A percentile compares a stretch with the other conserved stretches of the same genome.
Conservation (phyloP, 2,113 vertebrate species). For the Prochilodus magdalenae region DNA sequence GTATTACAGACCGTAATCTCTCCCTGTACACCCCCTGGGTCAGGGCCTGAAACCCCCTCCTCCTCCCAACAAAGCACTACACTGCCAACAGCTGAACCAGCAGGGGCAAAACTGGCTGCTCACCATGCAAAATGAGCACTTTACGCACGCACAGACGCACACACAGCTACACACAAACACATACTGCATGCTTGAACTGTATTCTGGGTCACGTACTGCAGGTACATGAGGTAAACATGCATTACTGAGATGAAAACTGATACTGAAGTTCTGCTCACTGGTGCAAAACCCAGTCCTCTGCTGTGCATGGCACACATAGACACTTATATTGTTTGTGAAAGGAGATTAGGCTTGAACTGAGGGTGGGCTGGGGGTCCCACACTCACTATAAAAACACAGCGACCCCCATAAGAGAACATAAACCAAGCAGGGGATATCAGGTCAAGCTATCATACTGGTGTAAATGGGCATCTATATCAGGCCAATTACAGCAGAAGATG, state of each 20-base stretch:
- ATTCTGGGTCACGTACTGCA: background rate
- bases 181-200: background rate
- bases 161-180: conserved; percentile 19
- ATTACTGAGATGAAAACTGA: background rate
- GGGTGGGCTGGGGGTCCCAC: too few relatives aligned
- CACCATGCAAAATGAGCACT: conserved; percentile 29
- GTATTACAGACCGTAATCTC: conserved; percentile 52
- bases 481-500: too few relatives aligned
- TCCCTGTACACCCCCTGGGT: conserved; percentile 42
- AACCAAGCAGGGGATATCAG: too few relatives aligned
- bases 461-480: too few relatives aligned
- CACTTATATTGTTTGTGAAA: background rate
- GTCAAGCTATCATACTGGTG: too few relatives aligned
- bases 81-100: conserved; percentile 61
- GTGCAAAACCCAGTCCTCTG: background rate
- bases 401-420: background rate
- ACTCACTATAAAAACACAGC: background rate
- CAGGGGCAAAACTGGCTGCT: conserved; percentile 44
- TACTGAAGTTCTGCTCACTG: background rate
- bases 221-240: background rate
- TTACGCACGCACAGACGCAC: conserved; percentile 32
- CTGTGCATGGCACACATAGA: background rate
- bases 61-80: conserved; percentile 43
- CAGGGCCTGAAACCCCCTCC: conserved; percentile 30
- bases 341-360: background rate